These are phyloP conservation scores for Labeo rohita DNA, from an alignment of 2,113 vertebrate genomes.

Conservation along the genomic window DNA sequence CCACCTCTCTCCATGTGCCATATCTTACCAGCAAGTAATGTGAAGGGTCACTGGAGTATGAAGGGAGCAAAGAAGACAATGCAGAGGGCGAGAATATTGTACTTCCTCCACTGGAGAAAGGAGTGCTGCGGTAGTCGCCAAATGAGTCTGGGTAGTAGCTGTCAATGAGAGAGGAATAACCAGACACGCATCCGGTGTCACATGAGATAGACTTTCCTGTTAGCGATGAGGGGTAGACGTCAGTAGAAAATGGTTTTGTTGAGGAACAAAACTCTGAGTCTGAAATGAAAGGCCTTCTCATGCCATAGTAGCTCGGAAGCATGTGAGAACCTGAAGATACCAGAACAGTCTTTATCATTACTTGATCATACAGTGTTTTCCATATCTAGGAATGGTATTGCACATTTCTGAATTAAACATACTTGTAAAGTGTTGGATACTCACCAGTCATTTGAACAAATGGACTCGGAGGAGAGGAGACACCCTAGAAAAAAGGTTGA, in stretches of 20 bases:
- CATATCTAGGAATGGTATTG: not conserved
- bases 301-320: slow-evolving; percentile 79
- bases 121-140: slow-evolving; percentile 78
- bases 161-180: slow-evolving; percentile 83
- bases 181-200: slow-evolving; percentile 74
- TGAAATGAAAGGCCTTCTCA: slow-evolving; percentile 82
- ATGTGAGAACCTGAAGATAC: slow-evolving; percentile 80
- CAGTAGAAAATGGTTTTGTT: slow-evolving; percentile 79
- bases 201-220: slow-evolving; percentile 81
- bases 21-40: slow-evolving; percentile 83
- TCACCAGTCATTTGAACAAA: slow-evolving; percentile 87
- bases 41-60: slow-evolving; percentile 81
- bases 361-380: not conserved
- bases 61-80: slow-evolving; percentile 80
- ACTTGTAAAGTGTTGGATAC: slow-evolving; percentile 39
- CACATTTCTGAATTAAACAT: not conserved
- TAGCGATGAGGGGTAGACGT: slow-evolving; percentile 75
- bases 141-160: slow-evolving; percentile 83
- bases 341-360: not conserved
- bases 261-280: slow-evolving; percentile 84
- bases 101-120: slow-evolving; percentile 71
- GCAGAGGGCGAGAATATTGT: slow-evolving; percentile 79
- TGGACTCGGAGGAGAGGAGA: slow-evolving; percentile 68
- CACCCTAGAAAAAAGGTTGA: slow-evolving; percentile 71
- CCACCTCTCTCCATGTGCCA: not conserved